Percentiles rank a stretch among this genome's conserved stretches.
phyloP scores from a whole-genome alignment of 2,888 invertebrate species.

The Monoplex corrugatus region DNA sequence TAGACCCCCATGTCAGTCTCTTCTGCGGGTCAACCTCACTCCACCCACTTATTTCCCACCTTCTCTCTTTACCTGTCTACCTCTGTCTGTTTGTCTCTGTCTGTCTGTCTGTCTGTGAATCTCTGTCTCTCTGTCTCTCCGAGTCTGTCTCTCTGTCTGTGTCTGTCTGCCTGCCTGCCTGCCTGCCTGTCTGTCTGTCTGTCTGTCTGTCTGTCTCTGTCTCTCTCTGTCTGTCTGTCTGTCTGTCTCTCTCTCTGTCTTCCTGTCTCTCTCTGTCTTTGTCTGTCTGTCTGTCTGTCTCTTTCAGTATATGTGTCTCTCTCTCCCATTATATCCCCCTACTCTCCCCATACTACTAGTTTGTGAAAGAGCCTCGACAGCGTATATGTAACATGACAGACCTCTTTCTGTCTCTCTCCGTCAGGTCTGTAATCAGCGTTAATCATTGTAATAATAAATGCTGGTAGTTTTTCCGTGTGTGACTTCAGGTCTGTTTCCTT shows the following conservation, averaged over 20 bases:
- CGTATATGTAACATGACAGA: no score
- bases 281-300: not conserved
- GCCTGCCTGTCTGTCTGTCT: not conserved
- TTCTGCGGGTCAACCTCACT: no score
- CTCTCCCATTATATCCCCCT: not conserved
- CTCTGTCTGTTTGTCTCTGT: not conserved
- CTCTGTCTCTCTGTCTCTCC: not conserved
- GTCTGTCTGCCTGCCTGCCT: not conserved
- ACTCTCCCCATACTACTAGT: no score
- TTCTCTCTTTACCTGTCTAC: not conserved
- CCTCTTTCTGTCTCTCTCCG: not conserved
- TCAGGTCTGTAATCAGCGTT: no score
- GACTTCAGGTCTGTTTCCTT: no score
- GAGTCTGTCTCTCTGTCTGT: not conserved
- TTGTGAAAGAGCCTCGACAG: no score
- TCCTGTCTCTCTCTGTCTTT: not conserved
- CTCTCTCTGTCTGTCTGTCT: slow-evolving; percentile 14
- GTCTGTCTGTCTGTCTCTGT: not conserved
- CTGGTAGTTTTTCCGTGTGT: no score
- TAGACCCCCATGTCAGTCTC: no score
- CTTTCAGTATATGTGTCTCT: not conserved
- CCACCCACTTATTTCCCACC: not conserved
- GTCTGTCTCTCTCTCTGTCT: not conserved
- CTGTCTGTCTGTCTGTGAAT: not conserved
- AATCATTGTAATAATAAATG: no score